A percentile compares a stretch with the other conserved stretches of the same genome.
Evolutionary conservation across 2,113 vertebrate genomes (phyloP).

Genomic region (Oryzias curvinotus): DNA sequence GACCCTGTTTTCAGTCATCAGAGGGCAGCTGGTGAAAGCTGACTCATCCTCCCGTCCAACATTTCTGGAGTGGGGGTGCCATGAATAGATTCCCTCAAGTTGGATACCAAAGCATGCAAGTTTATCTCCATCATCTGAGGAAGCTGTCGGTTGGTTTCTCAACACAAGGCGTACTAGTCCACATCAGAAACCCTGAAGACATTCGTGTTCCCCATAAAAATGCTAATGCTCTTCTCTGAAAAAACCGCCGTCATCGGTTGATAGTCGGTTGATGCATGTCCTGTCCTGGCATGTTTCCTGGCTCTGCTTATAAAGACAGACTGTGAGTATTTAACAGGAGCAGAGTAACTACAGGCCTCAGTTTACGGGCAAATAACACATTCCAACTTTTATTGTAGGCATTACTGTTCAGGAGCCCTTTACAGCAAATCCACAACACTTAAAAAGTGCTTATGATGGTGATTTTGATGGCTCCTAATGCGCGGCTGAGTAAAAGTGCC

Average conservation of each 20-base stretch:
- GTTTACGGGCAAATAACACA: constrained; percentile 1
- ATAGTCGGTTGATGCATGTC: neutral
- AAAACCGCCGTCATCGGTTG: constrained; percentile 31
- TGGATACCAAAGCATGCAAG: constrained; percentile 17
- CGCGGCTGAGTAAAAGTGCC: neutral
- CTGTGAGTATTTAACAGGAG: neutral
- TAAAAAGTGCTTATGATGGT: neutral
- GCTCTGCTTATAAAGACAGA: neutral
- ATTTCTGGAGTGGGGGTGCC: neutral
- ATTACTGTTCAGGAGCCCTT: neutral
- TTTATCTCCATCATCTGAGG: constrained; percentile 23
- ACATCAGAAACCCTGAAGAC: constrained; percentile 50
- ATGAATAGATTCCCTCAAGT: constrained; percentile 11
- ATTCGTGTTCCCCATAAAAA: constrained; percentile 55
- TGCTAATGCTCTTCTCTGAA: constrained; percentile 42
- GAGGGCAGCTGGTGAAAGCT: constrained; percentile 7
- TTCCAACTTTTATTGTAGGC: neutral
- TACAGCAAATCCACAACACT: neutral
- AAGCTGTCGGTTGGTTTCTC: constrained; percentile 12
- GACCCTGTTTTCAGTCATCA: neutral
- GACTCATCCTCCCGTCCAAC: neutral
- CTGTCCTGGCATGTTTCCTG: neutral
- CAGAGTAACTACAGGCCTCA: neutral
- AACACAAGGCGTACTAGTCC: constrained; percentile 42
- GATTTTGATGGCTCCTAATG: constrained; percentile 5